Conservation (phyloP, 2,888 invertebrate species). For the Zaprionus obscuricornis region DNA sequence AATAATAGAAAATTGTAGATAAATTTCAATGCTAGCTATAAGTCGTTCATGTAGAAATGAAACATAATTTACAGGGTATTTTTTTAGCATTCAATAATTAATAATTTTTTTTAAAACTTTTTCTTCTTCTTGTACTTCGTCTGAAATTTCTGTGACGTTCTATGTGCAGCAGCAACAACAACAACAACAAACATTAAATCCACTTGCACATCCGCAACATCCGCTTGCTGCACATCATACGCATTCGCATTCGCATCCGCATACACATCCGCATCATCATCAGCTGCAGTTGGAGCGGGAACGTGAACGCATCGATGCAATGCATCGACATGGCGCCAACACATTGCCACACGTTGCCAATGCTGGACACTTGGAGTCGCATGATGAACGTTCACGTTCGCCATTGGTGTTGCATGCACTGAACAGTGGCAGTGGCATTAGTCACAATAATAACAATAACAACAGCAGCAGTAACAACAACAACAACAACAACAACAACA, state of each 20-base stretch:
- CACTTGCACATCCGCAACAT: slow-evolving; percentile 43
- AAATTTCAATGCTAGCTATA: too few relatives aligned
- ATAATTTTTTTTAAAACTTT: too few relatives aligned
- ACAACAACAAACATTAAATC: slow-evolving; percentile 28
- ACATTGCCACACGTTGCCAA: slow-evolving; percentile 5
- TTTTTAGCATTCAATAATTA: too few relatives aligned
- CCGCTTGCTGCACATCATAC: slow-evolving; percentile 45
- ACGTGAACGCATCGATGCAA: slow-evolving; percentile 57
- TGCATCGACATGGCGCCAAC: slow-evolving; percentile 64
- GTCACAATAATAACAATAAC: slow-evolving; percentile 16
- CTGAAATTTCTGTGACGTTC: too few relatives aligned
- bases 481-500: slow-evolving; percentile 30
- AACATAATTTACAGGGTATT: too few relatives aligned
- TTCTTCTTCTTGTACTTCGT: too few relatives aligned
- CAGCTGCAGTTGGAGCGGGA: slow-evolving; percentile 72
- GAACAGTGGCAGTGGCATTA: slow-evolving; percentile 49
- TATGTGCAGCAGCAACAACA: slow-evolving; percentile 34
- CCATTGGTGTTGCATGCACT: slow-evolving; percentile 62
- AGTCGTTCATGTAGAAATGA: too few relatives aligned
- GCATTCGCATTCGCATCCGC: slow-evolving; percentile 20
- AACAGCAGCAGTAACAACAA: slow-evolving; percentile 31
- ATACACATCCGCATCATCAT: slow-evolving; percentile 70
- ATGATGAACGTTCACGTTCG: slow-evolving; percentile 83
- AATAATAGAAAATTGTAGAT: too few relatives aligned
- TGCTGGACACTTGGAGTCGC: slow-evolving; percentile 44